Conservation (phyloP, 23 tunicate species). For the Trididemnum miniatum region DNA sequence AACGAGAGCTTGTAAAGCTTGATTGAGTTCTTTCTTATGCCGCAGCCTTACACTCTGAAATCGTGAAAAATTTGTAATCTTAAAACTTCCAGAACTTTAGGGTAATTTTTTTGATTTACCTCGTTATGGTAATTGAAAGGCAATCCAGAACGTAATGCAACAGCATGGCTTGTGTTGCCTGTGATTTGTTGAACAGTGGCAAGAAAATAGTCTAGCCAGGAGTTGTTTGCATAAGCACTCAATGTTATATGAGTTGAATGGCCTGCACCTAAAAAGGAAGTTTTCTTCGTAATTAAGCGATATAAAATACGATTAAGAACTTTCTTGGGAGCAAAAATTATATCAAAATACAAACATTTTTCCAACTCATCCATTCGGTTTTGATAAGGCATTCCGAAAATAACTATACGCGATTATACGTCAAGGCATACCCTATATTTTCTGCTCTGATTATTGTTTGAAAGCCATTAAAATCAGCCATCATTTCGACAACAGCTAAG, state of each 20-base stretch:
- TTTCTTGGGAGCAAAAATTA: no score
- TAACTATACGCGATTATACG: no score
- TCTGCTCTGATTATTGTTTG: no score
- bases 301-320: no score
- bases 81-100: not conserved
- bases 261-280: slow-evolving; percentile 38
- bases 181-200: slow-evolving; percentile 13
- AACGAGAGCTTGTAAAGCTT: not conserved
- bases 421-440: no score
- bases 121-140: slow-evolving; percentile 14
- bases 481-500: no score
- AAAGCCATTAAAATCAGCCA: no score
- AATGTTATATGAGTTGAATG: slow-evolving; percentile 64
- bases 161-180: not conserved
- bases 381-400: no score
- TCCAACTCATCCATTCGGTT: no score
- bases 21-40: not conserved
- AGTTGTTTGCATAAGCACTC: slow-evolving; percentile 54
- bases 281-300: no score
- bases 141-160: slow-evolving; percentile 39
- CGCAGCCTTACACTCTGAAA: not conserved
- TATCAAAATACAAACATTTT: no score
- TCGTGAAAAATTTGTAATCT: no score
- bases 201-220: slow-evolving; percentile 46
- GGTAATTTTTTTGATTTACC: slow-evolving; percentile 4